Percentiles rank a stretch among this genome's conserved stretches.
Evolutionary conservation across 2,797 vertebrate species (phyloP).

Genomic region (Hippocampus kuda): DNA sequence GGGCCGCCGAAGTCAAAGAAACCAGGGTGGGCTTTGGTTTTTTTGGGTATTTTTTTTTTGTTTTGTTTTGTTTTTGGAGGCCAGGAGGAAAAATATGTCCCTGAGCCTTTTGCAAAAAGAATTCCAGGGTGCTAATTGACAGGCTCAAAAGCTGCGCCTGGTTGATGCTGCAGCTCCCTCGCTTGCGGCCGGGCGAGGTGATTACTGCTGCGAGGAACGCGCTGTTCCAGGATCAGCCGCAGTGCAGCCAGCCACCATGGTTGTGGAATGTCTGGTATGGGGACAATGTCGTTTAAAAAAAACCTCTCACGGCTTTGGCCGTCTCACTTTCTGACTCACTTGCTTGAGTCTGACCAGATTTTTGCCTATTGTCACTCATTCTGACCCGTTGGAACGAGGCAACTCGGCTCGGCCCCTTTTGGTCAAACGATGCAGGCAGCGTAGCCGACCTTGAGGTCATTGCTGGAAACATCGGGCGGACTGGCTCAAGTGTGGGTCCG

Average conservation of each 20-base stretch:
- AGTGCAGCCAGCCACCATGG: constrained; percentile 55
- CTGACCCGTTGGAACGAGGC: not conserved
- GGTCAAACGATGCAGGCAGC: not conserved
- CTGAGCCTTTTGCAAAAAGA: constrained; percentile 39
- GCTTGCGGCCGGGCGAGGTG: constrained; percentile 54
- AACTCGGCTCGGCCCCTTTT: not conserved
- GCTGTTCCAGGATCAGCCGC: constrained; percentile 60
- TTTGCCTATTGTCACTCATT: not conserved
- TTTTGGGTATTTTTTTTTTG: not conserved
- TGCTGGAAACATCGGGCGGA: constrained; percentile 38
- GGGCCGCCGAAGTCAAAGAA: constrained; percentile 15
- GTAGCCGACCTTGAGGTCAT: not conserved
- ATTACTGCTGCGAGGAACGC: constrained; percentile 53
- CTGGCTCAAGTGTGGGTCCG: constrained; percentile 51
- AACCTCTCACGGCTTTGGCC: not conserved
- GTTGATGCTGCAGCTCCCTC: constrained; percentile 50
- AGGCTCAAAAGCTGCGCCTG: constrained; percentile 46
- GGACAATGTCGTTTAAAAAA: constrained; percentile 33
- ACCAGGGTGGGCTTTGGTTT: constrained; percentile 7
- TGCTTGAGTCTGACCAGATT: not conserved
- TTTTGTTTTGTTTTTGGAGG: no score
- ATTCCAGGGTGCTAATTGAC: constrained; percentile 45
- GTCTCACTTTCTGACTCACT: not conserved
- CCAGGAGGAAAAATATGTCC: not conserved
- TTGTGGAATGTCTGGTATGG: constrained; percentile 72